Evolutionary conservation across 37 sponge, comb jelly and placozoan genomes (phyloP), one percentile per base, ranked within the genome.

Genomic region (Diacarnus erythraeanus): DNA sequence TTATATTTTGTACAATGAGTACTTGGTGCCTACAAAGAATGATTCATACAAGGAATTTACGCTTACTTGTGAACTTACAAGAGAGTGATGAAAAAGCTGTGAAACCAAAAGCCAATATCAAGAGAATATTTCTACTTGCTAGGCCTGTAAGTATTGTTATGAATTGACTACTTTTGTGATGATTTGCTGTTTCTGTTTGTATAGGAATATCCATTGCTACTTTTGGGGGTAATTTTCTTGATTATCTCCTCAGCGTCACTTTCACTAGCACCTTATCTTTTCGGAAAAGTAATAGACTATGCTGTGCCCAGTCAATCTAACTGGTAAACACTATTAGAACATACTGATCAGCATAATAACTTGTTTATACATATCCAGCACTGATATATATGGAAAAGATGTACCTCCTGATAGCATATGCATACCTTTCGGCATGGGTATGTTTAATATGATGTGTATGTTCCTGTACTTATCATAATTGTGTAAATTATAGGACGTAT

Each of bases 281-380:
- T 94, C 80, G 95, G 91, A 0, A 39, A 80, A 23, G 95, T 94
- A 27, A 87, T 94, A 59, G 78, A 90, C 57, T 64, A 63, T 57
- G 77, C 95, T 23, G 23, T 80, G 0, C 81, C 84, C 2, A 69
- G 64, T 63, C 64, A 63, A 15, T 23, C 6, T 63, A 23, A 63
- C 20, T 63, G 64, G 30, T 30, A 15, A 63, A 15, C 18, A n/a
- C n/a, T n/a, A n/a, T n/a, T n/a, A n/a, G n/a, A n/a, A n/a, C n/a
- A n/a, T n/a, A n/a, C n/a, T n/a, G n/a, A n/a, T n/a, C n/a, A 47
- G 51, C 51, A 47, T 47, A 47, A 47, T 47, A 6, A 47, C 51
- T 12, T 47, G 51, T 47, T 6, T 15, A 12, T 47, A 15, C 51
- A 47, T 12, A 30, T 63, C 4, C 64, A 63, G 64, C 64, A 63